Evolutionary conservation across 2,113 vertebrate species (phyloP), one percentile per base, ranked within the genome.

Genomic region (Myodes glareolus): DNA sequence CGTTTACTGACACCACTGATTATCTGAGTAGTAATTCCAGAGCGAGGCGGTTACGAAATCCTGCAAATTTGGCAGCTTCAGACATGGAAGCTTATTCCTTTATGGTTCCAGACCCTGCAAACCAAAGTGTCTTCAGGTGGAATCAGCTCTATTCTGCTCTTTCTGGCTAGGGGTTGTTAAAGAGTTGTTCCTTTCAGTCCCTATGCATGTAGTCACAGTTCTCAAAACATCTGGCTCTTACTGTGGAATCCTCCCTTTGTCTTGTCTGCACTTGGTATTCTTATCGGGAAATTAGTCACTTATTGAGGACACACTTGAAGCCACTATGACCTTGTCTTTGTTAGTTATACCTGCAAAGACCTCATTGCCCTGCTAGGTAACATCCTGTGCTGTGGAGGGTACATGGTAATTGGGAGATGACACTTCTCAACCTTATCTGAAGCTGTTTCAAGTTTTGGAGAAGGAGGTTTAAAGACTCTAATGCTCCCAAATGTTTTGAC

Each of bases 171-270:
- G 19, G 27, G 17, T 16, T 7, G 13, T 61, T 47, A 5, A n/a
- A n/a, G 7, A 16, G 3, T 36, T 8, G 36, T 10, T 36, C 10
- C 3, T 78, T 29, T 14, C 8, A 4, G 11, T 27, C 27, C 72
- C 2, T 42, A 27, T 33, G 7, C n/a, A 55, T 55, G 0, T 5
- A 47, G 36, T 75, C 3, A 3, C 3, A 14, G 21, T 11, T 12
- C 12, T 81, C 6, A 8, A 36, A 63, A 50, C 45, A 36, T 9
- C 12, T 10, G 61, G 5, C 25, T 76, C 10, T 68, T 75, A 25
- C 63, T 11, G 11, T 7, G 45, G 11, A 45, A 9, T 27, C 21
- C 8, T 45, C n/a, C 29, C 25, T 11, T 52, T 5, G 42, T 21
- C 78, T 12, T 77, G 4, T 33, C 52, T 85, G 39, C 10, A 31